A percentile compares a stretch with the other conserved stretches of the same genome.
Conservation (phyloP, 92 coral and sea anemone genomes). For the Zoanthus sociatus region DNA sequence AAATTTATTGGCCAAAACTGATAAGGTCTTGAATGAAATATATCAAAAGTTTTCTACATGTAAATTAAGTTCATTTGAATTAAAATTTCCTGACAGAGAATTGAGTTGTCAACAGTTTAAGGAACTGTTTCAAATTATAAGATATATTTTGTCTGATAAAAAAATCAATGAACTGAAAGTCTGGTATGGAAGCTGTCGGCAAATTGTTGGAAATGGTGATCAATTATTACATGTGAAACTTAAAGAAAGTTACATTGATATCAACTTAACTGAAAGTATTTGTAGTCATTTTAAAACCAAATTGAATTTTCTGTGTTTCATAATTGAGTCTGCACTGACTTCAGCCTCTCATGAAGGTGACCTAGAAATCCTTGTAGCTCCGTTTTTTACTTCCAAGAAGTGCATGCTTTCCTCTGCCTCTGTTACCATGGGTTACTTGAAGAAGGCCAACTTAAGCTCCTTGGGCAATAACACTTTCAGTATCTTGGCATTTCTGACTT, state of each 20-base stretch:
- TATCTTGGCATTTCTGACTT: slow-evolving; percentile 5
- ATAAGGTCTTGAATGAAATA: background rate
- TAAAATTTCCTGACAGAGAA: background rate
- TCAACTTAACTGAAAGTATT: background rate
- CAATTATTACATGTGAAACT: slow-evolving; percentile 20
- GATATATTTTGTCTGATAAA: background rate
- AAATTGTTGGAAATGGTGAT: background rate
- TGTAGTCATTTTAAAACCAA: no score
- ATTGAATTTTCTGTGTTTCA: background rate
- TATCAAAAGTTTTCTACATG: background rate
- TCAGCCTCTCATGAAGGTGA: slow-evolving; percentile 18
- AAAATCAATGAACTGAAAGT: slow-evolving; percentile 9
- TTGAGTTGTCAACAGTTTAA: background rate
- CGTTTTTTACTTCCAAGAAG: background rate
- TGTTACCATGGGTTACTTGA: slow-evolving; percentile 30
- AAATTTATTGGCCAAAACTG: background rate
- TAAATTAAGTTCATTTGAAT: slow-evolving; percentile 19
- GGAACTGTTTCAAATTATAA: background rate
- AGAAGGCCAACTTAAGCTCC: background rate
- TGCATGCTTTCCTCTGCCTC: background rate
- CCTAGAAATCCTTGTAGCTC: slow-evolving; percentile 9
- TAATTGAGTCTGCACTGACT: slow-evolving; percentile 8
- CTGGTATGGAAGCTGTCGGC: background rate
- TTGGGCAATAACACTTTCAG: background rate
- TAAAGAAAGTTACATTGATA: background rate